Percentiles rank a stretch among this genome's conserved stretches.
Conservation (phyloP, 2,113 vertebrate genomes). For the Cebidichthys violaceus region DNA sequence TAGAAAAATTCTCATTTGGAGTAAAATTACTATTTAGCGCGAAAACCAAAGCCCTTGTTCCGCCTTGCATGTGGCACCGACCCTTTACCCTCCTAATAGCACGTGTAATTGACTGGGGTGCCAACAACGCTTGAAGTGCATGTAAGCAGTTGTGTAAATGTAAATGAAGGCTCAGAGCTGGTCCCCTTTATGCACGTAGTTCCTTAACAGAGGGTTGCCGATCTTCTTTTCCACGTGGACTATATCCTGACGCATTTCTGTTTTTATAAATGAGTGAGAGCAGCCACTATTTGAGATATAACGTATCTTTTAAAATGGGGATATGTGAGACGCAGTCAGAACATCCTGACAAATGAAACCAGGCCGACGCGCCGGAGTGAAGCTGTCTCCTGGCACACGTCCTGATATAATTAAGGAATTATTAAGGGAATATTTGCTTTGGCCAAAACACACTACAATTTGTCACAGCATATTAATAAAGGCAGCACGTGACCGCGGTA, state of each 20-base stretch:
- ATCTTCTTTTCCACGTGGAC: background rate
- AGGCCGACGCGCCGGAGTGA: background rate
- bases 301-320: background rate
- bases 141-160: slow-evolving; percentile 45
- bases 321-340: background rate
- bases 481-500: background rate
- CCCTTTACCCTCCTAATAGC: background rate
- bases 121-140: background rate
- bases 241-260: background rate
- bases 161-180: too few species aligned
- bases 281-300: background rate
- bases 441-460: background rate
- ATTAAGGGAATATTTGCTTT: background rate
- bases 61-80: background rate
- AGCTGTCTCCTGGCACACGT: background rate
- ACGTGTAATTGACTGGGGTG: background rate
- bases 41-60: background rate
- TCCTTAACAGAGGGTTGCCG: too few species aligned
- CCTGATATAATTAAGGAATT: background rate
- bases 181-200: background rate
- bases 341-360: slow-evolving; percentile 2
- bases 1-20: background rate
- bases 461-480: background rate
- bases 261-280: background rate
- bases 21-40: background rate